Percentiles rank a stretch among this genome's conserved stretches.
phyloP scores from a whole-genome alignment of 2,797 vertebrate species.

The Gallinago stenura region DNA sequence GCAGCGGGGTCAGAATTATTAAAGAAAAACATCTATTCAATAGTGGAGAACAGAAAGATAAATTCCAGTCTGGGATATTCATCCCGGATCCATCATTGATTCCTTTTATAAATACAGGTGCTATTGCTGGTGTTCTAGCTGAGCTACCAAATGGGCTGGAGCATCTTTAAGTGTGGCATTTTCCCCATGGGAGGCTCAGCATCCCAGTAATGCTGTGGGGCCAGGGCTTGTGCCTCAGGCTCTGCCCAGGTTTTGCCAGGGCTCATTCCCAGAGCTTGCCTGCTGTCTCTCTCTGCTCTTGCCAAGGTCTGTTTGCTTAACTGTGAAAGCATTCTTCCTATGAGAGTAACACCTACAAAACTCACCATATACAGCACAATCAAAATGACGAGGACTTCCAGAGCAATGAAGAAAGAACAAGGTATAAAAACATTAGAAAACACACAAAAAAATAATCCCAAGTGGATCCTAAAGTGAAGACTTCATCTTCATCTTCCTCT shows the following conservation, averaged over 20 bases:
- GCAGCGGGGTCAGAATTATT: too few species aligned
- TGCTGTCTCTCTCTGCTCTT: rapidly evolving
- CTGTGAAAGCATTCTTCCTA: background rate
- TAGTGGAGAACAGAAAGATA: background rate
- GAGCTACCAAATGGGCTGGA: too few species aligned
- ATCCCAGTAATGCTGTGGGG: background rate
- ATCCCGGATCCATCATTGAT: background rate
- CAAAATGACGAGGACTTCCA: background rate
- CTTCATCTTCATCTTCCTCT: background rate
- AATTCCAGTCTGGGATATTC: background rate
- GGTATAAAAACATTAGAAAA: background rate
- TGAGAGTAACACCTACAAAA: background rate
- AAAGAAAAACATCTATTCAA: too few species aligned
- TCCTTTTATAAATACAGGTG: background rate
- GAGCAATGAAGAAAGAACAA: background rate
- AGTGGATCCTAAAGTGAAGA: background rate
- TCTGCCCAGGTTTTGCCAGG: rapidly evolving
- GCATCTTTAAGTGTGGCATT: background rate
- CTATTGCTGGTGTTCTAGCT: background rate
- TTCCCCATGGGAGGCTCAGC: rapidly evolving
- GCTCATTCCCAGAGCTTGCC: background rate
- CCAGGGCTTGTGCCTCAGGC: background rate
- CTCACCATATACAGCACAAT: background rate
- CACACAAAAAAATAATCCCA: background rate
- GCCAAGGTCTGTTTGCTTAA: rapidly evolving